Evolutionary conservation across 1,140 invertebrate species (phyloP).

Genomic region (Platorchestia sp.): DNA sequence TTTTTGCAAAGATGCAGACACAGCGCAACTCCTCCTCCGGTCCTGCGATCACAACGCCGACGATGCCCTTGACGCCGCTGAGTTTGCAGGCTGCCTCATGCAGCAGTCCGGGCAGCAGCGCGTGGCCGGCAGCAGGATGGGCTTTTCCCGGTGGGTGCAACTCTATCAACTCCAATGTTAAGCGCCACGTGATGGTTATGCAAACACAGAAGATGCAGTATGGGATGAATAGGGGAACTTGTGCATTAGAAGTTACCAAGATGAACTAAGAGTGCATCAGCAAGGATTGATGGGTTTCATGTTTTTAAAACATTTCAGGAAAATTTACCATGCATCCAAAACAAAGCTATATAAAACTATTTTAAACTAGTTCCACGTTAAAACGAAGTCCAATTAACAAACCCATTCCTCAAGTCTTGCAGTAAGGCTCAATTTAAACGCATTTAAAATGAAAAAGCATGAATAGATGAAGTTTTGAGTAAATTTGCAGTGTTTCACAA

Average conservation of each 20-base stretch:
- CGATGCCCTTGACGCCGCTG: neutral
- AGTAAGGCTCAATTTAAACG: no score
- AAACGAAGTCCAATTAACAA: neutral
- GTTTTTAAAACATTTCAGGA: neutral
- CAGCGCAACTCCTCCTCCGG: neutral
- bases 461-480: no score
- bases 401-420: neutral
- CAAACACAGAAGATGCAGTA: neutral
- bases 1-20: neutral
- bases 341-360: no score
- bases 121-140: neutral
- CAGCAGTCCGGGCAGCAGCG: neutral
- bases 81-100: slow-evolving; percentile 5
- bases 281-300: neutral
- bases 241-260: neutral
- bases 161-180: neutral
- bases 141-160: neutral
- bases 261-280: no score
- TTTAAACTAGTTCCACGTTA: no score
- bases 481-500: no score
- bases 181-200: neutral
- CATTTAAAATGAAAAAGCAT: no score
- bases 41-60: neutral
- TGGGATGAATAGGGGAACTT: neutral
- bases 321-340: neutral